Conservation (phyloP, 92 coral and sea anemone species). For the Hydrozoanthus gracilis region DNA sequence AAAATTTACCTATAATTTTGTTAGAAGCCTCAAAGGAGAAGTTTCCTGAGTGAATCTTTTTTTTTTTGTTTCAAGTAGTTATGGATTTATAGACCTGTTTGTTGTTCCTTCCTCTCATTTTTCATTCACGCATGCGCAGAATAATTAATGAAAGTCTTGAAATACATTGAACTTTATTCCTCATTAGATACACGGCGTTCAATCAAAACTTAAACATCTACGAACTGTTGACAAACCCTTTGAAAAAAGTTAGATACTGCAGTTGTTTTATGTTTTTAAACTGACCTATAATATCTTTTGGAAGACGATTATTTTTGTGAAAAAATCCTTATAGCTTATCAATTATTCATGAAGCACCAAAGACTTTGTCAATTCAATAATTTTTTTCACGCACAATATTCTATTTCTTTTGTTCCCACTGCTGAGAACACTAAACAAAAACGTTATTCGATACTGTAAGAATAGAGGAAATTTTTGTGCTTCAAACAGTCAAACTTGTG, state of each 20-base stretch:
- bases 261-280: constrained; percentile 43
- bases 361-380: constrained; percentile 51
- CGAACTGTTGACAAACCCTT: neutral
- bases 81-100: neutral
- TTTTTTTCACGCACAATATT: constrained; percentile 46
- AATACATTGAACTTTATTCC: neutral
- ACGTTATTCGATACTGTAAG: neutral
- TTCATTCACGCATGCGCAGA: constrained; percentile 22
- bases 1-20: too few species aligned
- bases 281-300: constrained; percentile 40
- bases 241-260: neutral
- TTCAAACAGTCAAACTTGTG: neutral
- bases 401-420: constrained; percentile 5
- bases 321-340: constrained; percentile 51
- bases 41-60: neutral
- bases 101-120: neutral
- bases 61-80: neutral
- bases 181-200: neutral
- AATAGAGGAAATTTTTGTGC: neutral
- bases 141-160: neutral
- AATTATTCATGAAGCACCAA: constrained; percentile 69
- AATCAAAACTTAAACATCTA: too few species aligned
- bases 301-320: constrained; percentile 73
- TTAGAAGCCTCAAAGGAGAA: neutral
- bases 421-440: neutral